Evolutionary conservation across 2,888 invertebrate species (phyloP).

Genomic region (Gastracanthus pulcherrimus): DNA sequence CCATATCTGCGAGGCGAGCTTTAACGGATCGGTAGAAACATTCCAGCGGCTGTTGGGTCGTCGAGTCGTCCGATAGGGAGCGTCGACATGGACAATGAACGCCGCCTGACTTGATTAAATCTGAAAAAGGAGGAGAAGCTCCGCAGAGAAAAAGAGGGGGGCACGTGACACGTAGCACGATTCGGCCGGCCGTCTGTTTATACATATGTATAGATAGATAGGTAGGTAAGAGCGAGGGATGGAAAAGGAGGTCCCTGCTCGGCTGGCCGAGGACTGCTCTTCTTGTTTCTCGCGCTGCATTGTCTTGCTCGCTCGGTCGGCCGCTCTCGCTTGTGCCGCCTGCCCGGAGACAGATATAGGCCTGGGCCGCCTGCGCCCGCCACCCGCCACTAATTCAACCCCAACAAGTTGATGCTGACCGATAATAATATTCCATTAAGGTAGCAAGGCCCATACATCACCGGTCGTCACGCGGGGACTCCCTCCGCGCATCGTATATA

Average conservation of each 20-base stretch:
- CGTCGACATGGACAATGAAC: slow-evolving; percentile 33
- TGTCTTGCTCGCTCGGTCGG: slow-evolving; percentile 49
- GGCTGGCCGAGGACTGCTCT: not conserved
- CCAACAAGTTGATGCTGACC: slow-evolving; percentile 73
- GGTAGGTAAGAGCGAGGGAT: not conserved
- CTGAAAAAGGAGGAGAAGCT: slow-evolving; percentile 4
- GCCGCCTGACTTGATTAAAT: slow-evolving; percentile 40
- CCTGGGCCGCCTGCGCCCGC: slow-evolving; percentile 57
- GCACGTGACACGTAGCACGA: not conserved
- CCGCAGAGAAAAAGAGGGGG: not conserved
- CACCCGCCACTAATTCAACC: slow-evolving; percentile 68
- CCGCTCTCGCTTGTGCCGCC: slow-evolving; percentile 20
- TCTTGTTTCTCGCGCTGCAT: slow-evolving; percentile 62
- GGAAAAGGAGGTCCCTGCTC: not conserved
- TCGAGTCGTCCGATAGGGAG: not conserved
- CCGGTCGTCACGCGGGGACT: slow-evolving; percentile 73
- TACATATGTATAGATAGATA: not conserved
- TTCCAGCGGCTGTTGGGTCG: slow-evolving; percentile 14
- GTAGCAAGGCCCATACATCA: slow-evolving; percentile 72
- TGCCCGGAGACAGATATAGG: slow-evolving; percentile 61
- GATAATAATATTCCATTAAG: slow-evolving; percentile 77
- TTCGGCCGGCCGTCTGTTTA: not conserved
- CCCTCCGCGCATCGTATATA: slow-evolving; percentile 51
- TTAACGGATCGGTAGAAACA: slow-evolving; percentile 23
- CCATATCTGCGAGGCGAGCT: slow-evolving; percentile 19